These are phyloP conservation scores for Sylvia borin DNA, from an alignment of 2,797 vertebrate species.

Conservation along the genomic window DNA sequence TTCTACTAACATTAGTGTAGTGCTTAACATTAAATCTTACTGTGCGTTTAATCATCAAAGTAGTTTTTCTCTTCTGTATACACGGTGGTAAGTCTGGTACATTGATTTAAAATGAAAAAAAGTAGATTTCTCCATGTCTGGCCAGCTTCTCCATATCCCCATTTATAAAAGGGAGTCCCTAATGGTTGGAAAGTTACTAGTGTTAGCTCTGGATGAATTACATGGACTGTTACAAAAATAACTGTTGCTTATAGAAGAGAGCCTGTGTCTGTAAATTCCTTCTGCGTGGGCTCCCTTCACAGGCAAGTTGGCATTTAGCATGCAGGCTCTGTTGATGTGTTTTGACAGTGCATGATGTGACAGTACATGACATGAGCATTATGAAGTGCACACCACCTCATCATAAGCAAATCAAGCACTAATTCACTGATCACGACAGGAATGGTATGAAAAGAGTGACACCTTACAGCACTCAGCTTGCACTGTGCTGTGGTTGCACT, in stretches of 20 bases:
- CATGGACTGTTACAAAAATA: conserved; percentile 38
- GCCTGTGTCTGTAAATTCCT: conserved; percentile 51
- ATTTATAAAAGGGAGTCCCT: background rate
- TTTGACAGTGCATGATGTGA: conserved; percentile 51
- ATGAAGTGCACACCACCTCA: background rate
- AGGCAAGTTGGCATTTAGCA: conserved; percentile 59
- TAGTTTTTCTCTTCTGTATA: background rate
- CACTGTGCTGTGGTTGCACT: background rate
- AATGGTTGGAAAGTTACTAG: background rate
- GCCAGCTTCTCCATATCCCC: background rate
- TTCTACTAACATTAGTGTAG: background rate
- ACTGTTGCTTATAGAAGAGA: conserved; percentile 15
- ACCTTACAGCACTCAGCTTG: background rate
- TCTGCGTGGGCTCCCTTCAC: conserved; percentile 51
- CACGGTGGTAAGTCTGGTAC: background rate
- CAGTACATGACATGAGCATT: conserved; percentile 50
- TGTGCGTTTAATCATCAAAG: background rate
- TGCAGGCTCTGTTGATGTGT: conserved; percentile 44
- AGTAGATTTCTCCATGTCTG: background rate
- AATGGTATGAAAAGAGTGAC: background rate
- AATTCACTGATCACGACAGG: conserved; percentile 5
- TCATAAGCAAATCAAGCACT: background rate
- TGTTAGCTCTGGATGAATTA: conserved; percentile 20
- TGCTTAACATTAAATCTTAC: background rate
- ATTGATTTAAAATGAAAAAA: background rate